These are phyloP conservation scores for Nanger granti DNA, from an alignment of 2,113 vertebrate species.

Conservation along the genomic window DNA sequence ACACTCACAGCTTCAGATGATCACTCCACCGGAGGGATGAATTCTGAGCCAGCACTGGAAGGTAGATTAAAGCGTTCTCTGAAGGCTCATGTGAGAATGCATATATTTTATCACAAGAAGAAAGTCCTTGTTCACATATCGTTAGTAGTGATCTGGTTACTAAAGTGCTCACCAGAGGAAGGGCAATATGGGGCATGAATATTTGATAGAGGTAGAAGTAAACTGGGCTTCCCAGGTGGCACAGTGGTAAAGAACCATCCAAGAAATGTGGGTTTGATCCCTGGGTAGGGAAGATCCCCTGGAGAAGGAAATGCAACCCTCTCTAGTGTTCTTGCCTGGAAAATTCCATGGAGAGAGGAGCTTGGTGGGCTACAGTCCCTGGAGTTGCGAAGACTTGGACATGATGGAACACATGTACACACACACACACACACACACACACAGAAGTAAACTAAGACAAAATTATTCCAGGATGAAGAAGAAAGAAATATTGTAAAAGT, in stretches of 20 bases:
- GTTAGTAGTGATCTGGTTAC: not conserved
- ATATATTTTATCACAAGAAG: not conserved
- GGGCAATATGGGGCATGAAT: not conserved
- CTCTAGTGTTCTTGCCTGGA: not conserved
- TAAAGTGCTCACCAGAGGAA: not conserved
- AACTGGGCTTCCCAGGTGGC: not conserved
- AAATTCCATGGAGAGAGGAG: not conserved
- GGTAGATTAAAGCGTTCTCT: not conserved
- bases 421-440: not conserved
- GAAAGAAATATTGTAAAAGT: not conserved
- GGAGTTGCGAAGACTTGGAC: not conserved
- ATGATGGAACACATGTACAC: not conserved
- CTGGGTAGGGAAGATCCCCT: not conserved
- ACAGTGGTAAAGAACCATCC: not conserved
- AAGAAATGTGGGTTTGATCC: not conserved
- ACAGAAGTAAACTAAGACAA: not conserved
- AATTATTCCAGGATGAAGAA: not conserved
- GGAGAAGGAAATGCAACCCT: not conserved
- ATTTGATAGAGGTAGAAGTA: not conserved
- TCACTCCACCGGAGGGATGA: not conserved
- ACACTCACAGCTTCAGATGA: not conserved
- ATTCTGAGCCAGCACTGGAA: not conserved
- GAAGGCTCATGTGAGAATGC: not conserved
- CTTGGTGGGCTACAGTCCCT: not conserved
- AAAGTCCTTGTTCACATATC: not conserved